Evolutionary conservation across 2,113 vertebrate species (phyloP), one percentile per base, ranked within the genome.

Genomic region (Sander lucioperca): DNA sequence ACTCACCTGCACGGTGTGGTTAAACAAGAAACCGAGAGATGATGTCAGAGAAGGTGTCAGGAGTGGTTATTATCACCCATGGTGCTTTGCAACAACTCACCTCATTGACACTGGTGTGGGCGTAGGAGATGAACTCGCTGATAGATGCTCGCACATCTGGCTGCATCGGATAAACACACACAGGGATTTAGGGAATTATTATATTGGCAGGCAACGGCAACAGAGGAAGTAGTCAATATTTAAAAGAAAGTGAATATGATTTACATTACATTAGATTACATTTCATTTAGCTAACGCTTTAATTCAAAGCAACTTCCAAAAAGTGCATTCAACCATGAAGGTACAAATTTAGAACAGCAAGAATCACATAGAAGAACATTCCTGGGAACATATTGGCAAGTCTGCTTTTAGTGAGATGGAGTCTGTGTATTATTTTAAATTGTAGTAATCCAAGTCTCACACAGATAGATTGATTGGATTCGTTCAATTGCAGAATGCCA

Each of bases 81-180:
- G n/a, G 27, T 27, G 45, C 56, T 61, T 19, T 74, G 67, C 43
- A 57, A 19, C 25, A 64, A 8, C 80, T 75, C 90, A 94, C 92
- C 88, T 95, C 93, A 23, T 95, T 95, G 70, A 95, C 94, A 68
- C 92, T 89, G 6, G 93, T 94, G 82, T 94, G 96, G 25, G 92
- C 93, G 39, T 89, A 96, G 30, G 95, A 94, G 88, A 96, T 93
- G 74, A 94, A 95, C 78, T 95, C 92, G 33, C 95, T 93, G 62
- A 93, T 94, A 16, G 92, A 96, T 62, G 83, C 74, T 23, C 94
- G 95, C 51, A 94, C 80, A 14, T 87, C 82, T 69, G 88, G 89
- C 95, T 96, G 88, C 30, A 23, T 2, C n/a, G 30, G 43, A 82
- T 43, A 27, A 83, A 79, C 21, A 83, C 6, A 57, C 12, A 72